Evolutionary conservation across 2,888 invertebrate species (phyloP).

Genomic region (Prosopocoilus inquinatus): DNA sequence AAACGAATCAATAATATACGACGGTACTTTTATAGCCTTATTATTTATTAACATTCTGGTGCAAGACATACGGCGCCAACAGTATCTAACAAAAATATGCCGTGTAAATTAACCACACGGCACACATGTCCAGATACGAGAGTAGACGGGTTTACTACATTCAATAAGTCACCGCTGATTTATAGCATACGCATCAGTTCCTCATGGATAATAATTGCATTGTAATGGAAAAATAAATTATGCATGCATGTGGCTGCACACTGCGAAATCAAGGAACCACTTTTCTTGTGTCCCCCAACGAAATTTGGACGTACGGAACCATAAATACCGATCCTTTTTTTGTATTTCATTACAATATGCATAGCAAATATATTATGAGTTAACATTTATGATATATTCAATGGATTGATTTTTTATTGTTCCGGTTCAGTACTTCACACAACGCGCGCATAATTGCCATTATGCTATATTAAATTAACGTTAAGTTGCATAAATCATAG

Average conservation of each 20-base stretch:
- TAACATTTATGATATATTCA: too few relatives aligned
- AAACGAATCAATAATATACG: not conserved
- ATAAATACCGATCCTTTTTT: too few relatives aligned
- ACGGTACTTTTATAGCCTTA: slow-evolving; percentile 2
- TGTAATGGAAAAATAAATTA: slow-evolving; percentile 34
- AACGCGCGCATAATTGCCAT: too few relatives aligned
- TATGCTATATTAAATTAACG: too few relatives aligned
- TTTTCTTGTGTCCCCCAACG: too few relatives aligned
- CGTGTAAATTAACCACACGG: slow-evolving; percentile 34
- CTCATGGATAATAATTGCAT: slow-evolving; percentile 39
- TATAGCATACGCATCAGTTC: slow-evolving; percentile 34
- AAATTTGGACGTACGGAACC: too few relatives aligned
- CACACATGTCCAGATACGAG: slow-evolving; percentile 29
- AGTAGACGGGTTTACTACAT: slow-evolving; percentile 35
- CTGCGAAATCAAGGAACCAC: slow-evolving; percentile 22
- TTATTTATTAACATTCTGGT: slow-evolving; percentile 9
- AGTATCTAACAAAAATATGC: slow-evolving; percentile 33
- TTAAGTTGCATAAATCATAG: too few relatives aligned
- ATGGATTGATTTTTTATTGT: too few relatives aligned
- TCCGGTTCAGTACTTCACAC: too few relatives aligned
- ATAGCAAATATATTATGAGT: too few relatives aligned
- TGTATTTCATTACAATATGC: too few relatives aligned
- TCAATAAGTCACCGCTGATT: slow-evolving; percentile 40
- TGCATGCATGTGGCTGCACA: slow-evolving; percentile 22
- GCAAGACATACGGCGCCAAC: slow-evolving; percentile 36